Evolutionary conservation across 2,888 invertebrate species (phyloP).

Genomic region (Halictus ligatus): DNA sequence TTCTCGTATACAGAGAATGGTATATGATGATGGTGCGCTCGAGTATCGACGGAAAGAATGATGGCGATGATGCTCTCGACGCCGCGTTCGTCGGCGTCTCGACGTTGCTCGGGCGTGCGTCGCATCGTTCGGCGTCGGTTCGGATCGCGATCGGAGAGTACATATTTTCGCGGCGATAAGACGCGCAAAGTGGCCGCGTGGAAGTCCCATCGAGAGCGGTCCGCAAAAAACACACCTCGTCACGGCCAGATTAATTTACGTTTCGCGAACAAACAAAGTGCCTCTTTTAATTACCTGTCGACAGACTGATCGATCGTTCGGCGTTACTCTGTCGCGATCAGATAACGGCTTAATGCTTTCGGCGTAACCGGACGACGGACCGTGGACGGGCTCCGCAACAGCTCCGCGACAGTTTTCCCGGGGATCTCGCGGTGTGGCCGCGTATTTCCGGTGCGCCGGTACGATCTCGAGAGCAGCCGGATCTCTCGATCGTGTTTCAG

Average conservation of each 20-base stretch:
- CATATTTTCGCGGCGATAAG: not conserved
- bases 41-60: no score
- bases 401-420: not conserved
- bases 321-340: constrained; percentile 55
- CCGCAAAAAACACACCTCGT: constrained; percentile 50
- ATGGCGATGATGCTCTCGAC: no score
- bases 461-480: no score
- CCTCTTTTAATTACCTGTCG: constrained; percentile 70
- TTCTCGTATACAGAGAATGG: no score
- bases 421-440: no score
- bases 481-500: not conserved
- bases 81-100: no score
- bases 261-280: constrained; percentile 70
- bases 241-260: constrained; percentile 66
- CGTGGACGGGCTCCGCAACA: not conserved
- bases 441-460: not conserved
- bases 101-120: no score
- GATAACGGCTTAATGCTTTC: constrained; percentile 61
- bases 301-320: constrained; percentile 71
- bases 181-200: not conserved
- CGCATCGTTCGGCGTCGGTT: not conserved
- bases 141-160: not conserved
- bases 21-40: no score
- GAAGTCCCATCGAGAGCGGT: not conserved
- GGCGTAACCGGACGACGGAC: constrained; percentile 20